phyloP scores from a whole-genome alignment of 2,888 invertebrate species.

The Diarsia dahlii region DNA sequence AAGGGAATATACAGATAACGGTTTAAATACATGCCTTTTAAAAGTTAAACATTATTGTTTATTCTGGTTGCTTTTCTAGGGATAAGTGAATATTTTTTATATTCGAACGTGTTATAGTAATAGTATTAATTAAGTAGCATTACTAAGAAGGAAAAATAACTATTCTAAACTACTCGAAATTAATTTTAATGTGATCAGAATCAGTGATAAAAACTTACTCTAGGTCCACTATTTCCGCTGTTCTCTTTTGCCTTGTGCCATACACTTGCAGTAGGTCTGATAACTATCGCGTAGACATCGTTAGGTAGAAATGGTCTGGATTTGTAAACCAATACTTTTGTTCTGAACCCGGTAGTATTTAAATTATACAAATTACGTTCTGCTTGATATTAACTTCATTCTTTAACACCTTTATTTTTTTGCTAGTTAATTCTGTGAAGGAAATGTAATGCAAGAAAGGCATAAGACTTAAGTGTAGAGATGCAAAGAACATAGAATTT shows the following conservation, averaged over 20 bases:
- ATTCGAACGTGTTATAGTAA: background rate
- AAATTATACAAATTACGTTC: constrained; percentile 19
- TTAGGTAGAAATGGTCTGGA: constrained; percentile 30
- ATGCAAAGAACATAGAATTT: background rate
- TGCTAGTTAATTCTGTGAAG: background rate
- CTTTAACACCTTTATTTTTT: background rate
- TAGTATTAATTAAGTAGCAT: background rate
- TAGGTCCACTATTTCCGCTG: background rate
- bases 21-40: too few relatives aligned
- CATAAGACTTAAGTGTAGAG: background rate
- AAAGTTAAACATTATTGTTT: background rate
- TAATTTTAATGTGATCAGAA: background rate
- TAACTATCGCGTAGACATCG: constrained; percentile 53
- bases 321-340: constrained; percentile 40
- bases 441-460: background rate
- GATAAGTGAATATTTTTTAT: background rate
- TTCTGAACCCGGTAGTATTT: background rate
- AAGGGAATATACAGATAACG: too few relatives aligned
- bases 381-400: constrained; percentile 8
- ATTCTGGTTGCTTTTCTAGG: background rate
- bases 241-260: constrained; percentile 3
- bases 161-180: background rate
- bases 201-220: background rate
- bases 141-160: background rate
- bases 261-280: constrained; percentile 26